Base-by-base conservation (phyloP, 1,140 invertebrate species). In the Dreissena polymorpha region DNA sequence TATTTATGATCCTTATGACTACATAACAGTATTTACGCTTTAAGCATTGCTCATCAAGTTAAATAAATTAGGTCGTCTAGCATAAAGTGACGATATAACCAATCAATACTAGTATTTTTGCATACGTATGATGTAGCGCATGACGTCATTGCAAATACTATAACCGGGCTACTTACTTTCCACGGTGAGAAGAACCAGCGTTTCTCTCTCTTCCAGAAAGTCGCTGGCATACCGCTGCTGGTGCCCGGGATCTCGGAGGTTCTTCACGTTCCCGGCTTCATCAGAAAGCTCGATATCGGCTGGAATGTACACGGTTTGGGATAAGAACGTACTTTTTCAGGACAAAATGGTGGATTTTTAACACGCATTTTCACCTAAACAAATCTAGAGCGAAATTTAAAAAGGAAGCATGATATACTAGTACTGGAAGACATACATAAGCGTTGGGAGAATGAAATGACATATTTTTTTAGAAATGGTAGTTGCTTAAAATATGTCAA, bases 201-300 rank as follows among this genome's bases (percentile, higher is more conserved):
- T 72, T n/a, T 81, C 78, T 53, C 78, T 21, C 53, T 81, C 78
- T 2, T 81, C 78, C 69, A 81, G 51, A 13, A 81, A 65, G n/a
- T 81, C 78, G 49, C 53, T 51, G 49, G 78, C 78, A 53, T 81
- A 81, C 65, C 60, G 71, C 27, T 39, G 69, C 53, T 72, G 69
- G 39, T 72, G 60, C 16, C 69, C 57, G 2, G 78, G 78, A 18
- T 81, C 78, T 73, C 78, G 51, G 12, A 81, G 51, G 55, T 81
- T 81, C 78, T 81, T 81, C 7, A 81, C 64, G 60, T 81, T 81
- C 16, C 78, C 78, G 16, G 70, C 63, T 29, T 81, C 78, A 55
- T 81, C 78, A 10, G 78, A 81, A 1, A 81, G 60, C 21, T 81
- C 78, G 16, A 81, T 81, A 27, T 81, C 78, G 14, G 55, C 69